phyloP scores from a whole-genome alignment of 2,888 invertebrate species.

The Gandaritis pyraliata region DNA sequence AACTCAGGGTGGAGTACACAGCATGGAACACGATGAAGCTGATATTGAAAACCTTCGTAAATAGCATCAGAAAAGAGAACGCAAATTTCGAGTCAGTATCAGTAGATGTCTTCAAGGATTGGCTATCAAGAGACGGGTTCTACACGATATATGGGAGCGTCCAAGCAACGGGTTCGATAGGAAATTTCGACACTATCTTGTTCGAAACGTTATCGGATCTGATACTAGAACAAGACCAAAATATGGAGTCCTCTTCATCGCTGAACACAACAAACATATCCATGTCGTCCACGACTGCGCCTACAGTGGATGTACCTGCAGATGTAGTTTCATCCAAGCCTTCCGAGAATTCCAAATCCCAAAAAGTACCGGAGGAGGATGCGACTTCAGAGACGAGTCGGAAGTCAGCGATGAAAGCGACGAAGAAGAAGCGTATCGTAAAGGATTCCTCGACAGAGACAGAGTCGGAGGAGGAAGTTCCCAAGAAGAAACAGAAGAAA shows the following conservation, averaged over 20 bases:
- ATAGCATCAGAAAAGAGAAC: not conserved
- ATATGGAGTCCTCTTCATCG: slow-evolving; percentile 3
- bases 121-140: slow-evolving; percentile 7
- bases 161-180: slow-evolving; percentile 2
- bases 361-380: not conserved
- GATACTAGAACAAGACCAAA: not conserved
- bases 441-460: slow-evolving; percentile 4
- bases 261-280: slow-evolving; percentile 8
- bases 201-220: slow-evolving; percentile 10
- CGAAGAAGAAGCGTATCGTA: slow-evolving; percentile 2
- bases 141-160: slow-evolving; percentile 8
- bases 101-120: slow-evolving; percentile 1
- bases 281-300: slow-evolving; percentile 7
- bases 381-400: slow-evolving; percentile 5
- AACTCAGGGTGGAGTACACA: slow-evolving; percentile 1
- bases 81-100: slow-evolving; percentile 4
- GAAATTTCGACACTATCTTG: slow-evolving; percentile 5
- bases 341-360: slow-evolving; percentile 5
- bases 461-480: not conserved
- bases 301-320: slow-evolving; percentile 1
- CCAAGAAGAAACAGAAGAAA: not conserved
- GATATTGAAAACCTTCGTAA: not conserved
- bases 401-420: slow-evolving; percentile 6
- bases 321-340: slow-evolving; percentile 2
- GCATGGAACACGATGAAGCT: not conserved